These are phyloP conservation scores for Sylvia atricapilla DNA, from an alignment of 2,113 vertebrate genomes.

Conservation along the genomic window DNA sequence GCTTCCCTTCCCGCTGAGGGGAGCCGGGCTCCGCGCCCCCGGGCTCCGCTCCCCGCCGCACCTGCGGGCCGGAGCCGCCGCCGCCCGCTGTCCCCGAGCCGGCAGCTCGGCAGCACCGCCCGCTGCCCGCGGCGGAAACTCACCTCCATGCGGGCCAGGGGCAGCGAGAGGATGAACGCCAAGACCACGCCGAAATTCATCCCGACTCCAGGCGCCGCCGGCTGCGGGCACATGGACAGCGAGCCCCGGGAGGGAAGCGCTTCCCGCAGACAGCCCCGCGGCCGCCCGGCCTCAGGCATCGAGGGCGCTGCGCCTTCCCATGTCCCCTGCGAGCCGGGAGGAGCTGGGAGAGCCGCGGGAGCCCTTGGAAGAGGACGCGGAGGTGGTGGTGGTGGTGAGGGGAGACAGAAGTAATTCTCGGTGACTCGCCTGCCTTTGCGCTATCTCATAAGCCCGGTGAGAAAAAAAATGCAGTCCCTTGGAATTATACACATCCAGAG, in stretches of 20 bases:
- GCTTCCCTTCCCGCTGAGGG: neutral
- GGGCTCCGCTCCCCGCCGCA: neutral
- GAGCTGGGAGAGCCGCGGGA: neutral
- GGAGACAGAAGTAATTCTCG: neutral
- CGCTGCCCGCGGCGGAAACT: slow-evolving; percentile 38
- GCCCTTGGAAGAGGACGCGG: neutral
- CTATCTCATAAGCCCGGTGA: slow-evolving; percentile 21
- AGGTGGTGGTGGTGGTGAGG: neutral
- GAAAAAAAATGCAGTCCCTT: neutral
- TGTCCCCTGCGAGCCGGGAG: neutral
- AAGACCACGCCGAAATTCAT: slow-evolving; percentile 73
- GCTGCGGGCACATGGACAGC: slow-evolving; percentile 66
- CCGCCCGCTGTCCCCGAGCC: neutral
- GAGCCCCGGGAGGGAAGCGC: slow-evolving; percentile 11
- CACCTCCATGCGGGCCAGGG: slow-evolving; percentile 68
- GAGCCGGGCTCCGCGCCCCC: neutral
- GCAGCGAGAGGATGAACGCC: slow-evolving; percentile 67
- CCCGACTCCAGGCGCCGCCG: slow-evolving; percentile 55
- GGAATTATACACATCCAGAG: slow-evolving; percentile 7
- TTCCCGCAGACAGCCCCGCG: slow-evolving; percentile 23
- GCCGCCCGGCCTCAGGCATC: slow-evolving; percentile 38
- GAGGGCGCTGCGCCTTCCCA: slow-evolving; percentile 17
- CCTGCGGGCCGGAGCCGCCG: neutral
- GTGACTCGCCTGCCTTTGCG: neutral
- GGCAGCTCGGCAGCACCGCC: slow-evolving; percentile 39